Evolutionary conservation across 2,888 invertebrate genomes (phyloP), one percentile per base, ranked within the genome.

Genomic region (Apoda limacodes): DNA sequence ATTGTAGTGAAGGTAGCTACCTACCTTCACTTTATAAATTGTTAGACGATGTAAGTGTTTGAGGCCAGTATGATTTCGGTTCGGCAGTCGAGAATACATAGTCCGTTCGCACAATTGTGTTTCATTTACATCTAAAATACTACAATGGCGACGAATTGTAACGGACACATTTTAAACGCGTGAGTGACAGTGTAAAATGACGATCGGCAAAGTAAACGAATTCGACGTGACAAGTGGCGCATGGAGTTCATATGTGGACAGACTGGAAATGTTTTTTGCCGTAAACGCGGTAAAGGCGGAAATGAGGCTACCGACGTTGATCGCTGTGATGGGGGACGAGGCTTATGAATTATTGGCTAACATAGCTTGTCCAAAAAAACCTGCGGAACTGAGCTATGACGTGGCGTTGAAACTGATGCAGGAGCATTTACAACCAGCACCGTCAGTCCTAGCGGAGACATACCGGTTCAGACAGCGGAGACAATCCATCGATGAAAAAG

Each of bases 361-460:
- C n/a, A n/a, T n/a, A n/a, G 34, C 42, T 0, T 43, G 43, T 21
- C 43, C 45, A 2, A 29, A 28, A 5, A 45, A 43, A 15, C 42
- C 39, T 1, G 15, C 38, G 3, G 32, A 40, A 3, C 22, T 42
- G 5, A 11, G 13, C 0, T 40, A 28, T 6, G 21, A 13, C 1
- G 9, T 21, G 9, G 41, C 30, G 13, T 7, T 25, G n/a, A 9
- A 2, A 3, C 13, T 25, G n/a, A 4, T 25, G 2, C 5, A n/a
- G n/a, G n/a, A n/a, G n/a, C 32, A 35, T 13, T 28, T 34, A 12
- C 34, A 34, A 32, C 34, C 32, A 10, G 19, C 13, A 5, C 34
- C 34, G 10, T 30, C 32, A 2, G 19, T 25, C 9, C 13, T 38
- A 7, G 35, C 30, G 9, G 34, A 38, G 17, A 11, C 32, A 4